Conservation (phyloP, 2,113 vertebrate species). For the Ciconia stormi region DNA sequence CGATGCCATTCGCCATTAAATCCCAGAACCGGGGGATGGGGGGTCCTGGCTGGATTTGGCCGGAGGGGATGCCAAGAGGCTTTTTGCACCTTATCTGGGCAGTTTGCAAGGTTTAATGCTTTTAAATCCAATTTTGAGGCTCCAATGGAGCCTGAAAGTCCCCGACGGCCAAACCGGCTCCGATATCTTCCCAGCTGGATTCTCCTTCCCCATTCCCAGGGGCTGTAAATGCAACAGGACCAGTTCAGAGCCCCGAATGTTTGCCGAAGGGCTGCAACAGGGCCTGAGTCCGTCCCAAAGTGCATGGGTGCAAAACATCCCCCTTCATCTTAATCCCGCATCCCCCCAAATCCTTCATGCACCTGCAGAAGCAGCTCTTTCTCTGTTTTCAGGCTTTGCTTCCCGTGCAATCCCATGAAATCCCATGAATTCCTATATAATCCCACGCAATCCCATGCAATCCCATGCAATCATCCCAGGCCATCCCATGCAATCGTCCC, state of each 20-base stretch:
- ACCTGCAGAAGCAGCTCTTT: accelerated
- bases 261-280: accelerated
- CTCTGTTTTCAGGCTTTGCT: accelerated
- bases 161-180: accelerated
- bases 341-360: accelerated
- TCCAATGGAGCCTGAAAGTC: neutral
- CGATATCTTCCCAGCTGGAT: accelerated
- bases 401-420: neutral
- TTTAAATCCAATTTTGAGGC: neutral
- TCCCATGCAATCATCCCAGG: neutral
- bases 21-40: accelerated
- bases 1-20: accelerated
- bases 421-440: neutral
- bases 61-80: neutral
- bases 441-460: neutral
- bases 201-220: neutral
- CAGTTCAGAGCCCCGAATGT: neutral
- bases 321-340: accelerated
- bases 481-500: neutral
- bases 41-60: accelerated
- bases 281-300: neutral
- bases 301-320: accelerated
- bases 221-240: neutral
- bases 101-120: neutral
- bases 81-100: neutral